Evolutionary conservation across 2,797 vertebrate species (phyloP), one percentile per base, ranked within the genome.

Genomic region (Erpetoichthys calabaricus): DNA sequence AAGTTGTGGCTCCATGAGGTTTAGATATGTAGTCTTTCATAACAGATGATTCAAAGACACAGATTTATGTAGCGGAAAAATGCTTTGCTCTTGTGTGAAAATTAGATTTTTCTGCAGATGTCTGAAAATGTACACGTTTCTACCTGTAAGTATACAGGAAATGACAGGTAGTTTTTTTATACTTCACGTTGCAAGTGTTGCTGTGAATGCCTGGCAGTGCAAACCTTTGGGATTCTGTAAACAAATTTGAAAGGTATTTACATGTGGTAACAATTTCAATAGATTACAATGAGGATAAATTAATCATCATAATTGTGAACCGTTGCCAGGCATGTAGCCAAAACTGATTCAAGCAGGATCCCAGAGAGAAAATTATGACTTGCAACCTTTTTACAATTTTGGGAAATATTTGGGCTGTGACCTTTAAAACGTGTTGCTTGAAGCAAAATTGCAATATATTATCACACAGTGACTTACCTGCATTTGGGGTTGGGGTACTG

Each of bases 261-360:
- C 68, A 71, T 73, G 69, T 78, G 71, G 74, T 76, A 80, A 74
- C 63, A 66, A 60, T 77, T 70, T 59, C 63, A 59, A 62, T 68
- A 63, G 69, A 74, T 68, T 68, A 72, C 64, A 73, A 68, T 70
- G 71, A 73, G 59, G 65, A 68, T 52, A 62, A 72, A 65, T 73
- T 79, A 78, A 75, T 79, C 69, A 70, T 63, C 64, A 52, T 70
- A 70, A 63, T n/a, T 67, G 59, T 64, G 64, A 72, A 63, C 62
- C 72, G 45, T 67, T 67, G 42, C 44, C 59, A 67, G 64, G 56
- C 69, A 73, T 62, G 8, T 44, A 65, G 61, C 67, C 63, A 61
- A 63, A 58, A 4, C 4, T 67, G 63, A 63, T 65, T 71, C 65
- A 62, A 50, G 57, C 47, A 53, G 45, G 70, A 69, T 68, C 51